Evolutionary conservation across 1,140 invertebrate species (phyloP), one percentile per base, ranked within the genome.

Genomic region (Choristoneura fumiferana): DNA sequence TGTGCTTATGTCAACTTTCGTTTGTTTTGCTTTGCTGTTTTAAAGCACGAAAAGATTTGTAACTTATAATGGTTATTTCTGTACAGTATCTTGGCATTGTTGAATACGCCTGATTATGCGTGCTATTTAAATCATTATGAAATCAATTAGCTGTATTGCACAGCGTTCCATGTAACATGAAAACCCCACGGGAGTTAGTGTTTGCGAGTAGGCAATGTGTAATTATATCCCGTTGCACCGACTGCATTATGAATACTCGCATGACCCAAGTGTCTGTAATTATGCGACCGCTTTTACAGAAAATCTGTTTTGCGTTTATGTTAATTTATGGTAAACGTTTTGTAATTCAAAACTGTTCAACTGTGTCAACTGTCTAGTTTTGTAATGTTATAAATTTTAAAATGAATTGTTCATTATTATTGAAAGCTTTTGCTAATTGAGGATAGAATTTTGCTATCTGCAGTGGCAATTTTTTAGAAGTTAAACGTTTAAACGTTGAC

Each of bases 201-300:
- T 49, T 49, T 49, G 43, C 43, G 10, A 29, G 17, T 49, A 29
- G 22, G 22, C 6, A 49, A 49, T 49, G 12, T n/a, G 43, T 49
- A 49, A 49, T 49, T 29, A 49, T 49, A 22, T 49, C 12, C 9
- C 18, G n/a, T 6, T 2, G 2, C 2, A 2, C 2, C 22, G 22
- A 6, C 22, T 49, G 43, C 43, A 49, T 49, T 49, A 13, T 49
- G 22, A 49, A 49, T 12, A 49, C 43, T 49, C 43, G 10, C 22
- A 49, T 18, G 43, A 49, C 10, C 43, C 43, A 49, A 49, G 43
- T 49, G 29, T 49, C 43, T 49, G 17, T 29, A 49, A 49, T 49
- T 49, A 49, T 49, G n/a, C 43, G n/a, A 18, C n/a, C 18, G 43
- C 18, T 49, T 49, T 49, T 49, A 49, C 43, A 49, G 43, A 49